Evolutionary conservation across 2,113 vertebrate species (phyloP).

Genomic region (Lanius ludovicianus): DNA sequence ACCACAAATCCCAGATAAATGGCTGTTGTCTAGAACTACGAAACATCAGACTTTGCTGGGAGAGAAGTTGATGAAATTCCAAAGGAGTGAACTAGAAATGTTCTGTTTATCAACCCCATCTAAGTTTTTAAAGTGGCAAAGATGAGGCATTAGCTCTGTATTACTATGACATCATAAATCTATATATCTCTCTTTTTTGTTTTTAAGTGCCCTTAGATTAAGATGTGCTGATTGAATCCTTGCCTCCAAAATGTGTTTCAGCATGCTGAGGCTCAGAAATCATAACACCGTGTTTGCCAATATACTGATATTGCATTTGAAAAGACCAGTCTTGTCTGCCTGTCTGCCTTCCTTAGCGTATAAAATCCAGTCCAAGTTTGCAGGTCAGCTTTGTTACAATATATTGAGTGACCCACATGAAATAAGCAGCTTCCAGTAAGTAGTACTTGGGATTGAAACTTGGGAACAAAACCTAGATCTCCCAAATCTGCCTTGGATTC

Average conservation of each 20-base stretch:
- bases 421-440: neutral
- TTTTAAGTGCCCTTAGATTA: constrained; percentile 27
- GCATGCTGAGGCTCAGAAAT: constrained; percentile 28
- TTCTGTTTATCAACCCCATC: constrained; percentile 24
- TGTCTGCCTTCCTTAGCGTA: neutral
- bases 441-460: neutral
- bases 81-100: neutral
- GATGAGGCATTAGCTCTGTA: neutral
- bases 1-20: constrained; percentile 9
- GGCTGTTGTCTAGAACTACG: neutral
- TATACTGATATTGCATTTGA: neutral
- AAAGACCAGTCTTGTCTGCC: neutral
- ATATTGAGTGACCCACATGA: neutral
- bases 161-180: constrained; percentile 28
- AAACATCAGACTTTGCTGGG: neutral
- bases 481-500: neutral
- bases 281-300: neutral
- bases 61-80: constrained; percentile 32
- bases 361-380: neutral
- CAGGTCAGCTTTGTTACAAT: neutral
- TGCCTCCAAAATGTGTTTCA: constrained; percentile 36
- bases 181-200: neutral
- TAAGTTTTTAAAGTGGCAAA: neutral
- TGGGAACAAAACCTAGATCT: neutral
- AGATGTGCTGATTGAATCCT: constrained; percentile 54